phyloP scores from a whole-genome alignment of 2,888 invertebrate genomes.

The Isotomurus palustris region DNA sequence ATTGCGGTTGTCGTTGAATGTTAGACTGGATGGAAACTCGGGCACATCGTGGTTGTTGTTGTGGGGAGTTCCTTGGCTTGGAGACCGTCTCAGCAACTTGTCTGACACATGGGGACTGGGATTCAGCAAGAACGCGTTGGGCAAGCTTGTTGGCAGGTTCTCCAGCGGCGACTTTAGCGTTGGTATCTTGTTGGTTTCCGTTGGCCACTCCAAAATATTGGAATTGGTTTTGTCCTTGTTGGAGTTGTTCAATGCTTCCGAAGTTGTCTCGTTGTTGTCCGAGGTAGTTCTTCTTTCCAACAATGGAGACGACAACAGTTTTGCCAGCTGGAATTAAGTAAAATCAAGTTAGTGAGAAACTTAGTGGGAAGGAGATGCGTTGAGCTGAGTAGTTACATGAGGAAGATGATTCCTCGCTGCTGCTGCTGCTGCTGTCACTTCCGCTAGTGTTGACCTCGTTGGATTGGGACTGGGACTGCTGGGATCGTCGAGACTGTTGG shows the following conservation, averaged over 20 bases:
- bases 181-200: not conserved
- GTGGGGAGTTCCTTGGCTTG: no score
- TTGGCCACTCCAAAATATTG: not conserved
- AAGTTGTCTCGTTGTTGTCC: constrained; percentile 3
- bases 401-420: constrained; percentile 1
- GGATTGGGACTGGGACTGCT: no score
- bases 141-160: constrained; percentile 4
- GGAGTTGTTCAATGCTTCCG: not conserved
- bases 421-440: not conserved
- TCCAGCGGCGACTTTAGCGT: not conserved
- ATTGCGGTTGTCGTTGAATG: no score
- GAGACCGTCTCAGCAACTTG: not conserved
- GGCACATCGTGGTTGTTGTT: no score
- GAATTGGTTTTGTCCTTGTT: not conserved
- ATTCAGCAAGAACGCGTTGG: not conserved
- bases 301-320: constrained; percentile 1
- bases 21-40: no score
- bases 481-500: no score
- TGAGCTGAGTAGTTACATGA: not conserved
- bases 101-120: not conserved
- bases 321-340: not conserved
- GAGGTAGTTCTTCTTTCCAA: not conserved
- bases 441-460: not conserved
- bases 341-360: not conserved
- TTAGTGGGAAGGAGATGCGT: not conserved